Conservation (phyloP, 1,140 invertebrate genomes). For the Papilio polytes region DNA sequence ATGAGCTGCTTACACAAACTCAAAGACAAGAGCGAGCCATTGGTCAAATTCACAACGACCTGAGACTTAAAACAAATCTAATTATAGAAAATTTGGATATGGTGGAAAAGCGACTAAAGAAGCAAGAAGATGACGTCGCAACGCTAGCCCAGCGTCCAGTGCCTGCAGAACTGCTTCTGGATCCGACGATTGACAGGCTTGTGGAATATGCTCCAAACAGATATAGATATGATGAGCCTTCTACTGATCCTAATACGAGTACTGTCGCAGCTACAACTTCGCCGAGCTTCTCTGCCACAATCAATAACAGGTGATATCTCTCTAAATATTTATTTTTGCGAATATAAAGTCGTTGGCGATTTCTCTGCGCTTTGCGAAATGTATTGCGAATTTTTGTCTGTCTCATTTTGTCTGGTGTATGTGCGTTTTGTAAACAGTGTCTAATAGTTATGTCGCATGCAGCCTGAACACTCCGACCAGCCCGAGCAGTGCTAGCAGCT, state of each 20-base stretch:
- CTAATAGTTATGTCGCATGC: slow-evolving; percentile 73
- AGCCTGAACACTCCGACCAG: slow-evolving; percentile 74
- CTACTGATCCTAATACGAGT: slow-evolving; percentile 73
- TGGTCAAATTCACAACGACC: slow-evolving; percentile 93
- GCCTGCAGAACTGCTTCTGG: slow-evolving; percentile 88
- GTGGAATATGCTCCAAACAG: slow-evolving; percentile 90
- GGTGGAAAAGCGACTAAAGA: slow-evolving; percentile 92
- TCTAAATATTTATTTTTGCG: slow-evolving; percentile 53
- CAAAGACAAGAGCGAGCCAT: slow-evolving; percentile 94
- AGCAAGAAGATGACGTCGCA: slow-evolving; percentile 91
- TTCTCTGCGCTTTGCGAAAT: slow-evolving; percentile 46
- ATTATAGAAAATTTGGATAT: slow-evolving; percentile 94
- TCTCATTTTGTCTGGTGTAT: slow-evolving; percentile 41
- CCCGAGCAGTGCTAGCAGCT: slow-evolving; percentile 58
- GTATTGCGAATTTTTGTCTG: slow-evolving; percentile 42
- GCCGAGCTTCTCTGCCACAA: slow-evolving; percentile 52
- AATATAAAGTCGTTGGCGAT: slow-evolving; percentile 48
- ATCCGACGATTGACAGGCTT: slow-evolving; percentile 90
- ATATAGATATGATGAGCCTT: slow-evolving; percentile 78
- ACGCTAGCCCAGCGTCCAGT: slow-evolving; percentile 89
- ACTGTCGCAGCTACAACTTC: slow-evolving; percentile 72
- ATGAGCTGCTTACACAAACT: slow-evolving; percentile 92
- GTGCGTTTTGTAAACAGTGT: slow-evolving; percentile 52
- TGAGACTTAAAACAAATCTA: slow-evolving; percentile 92
- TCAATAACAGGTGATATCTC: slow-evolving; percentile 74